These are phyloP conservation scores for Bombus sibiricus DNA, from an alignment of 1,140 invertebrate species.

Conservation along the genomic window DNA sequence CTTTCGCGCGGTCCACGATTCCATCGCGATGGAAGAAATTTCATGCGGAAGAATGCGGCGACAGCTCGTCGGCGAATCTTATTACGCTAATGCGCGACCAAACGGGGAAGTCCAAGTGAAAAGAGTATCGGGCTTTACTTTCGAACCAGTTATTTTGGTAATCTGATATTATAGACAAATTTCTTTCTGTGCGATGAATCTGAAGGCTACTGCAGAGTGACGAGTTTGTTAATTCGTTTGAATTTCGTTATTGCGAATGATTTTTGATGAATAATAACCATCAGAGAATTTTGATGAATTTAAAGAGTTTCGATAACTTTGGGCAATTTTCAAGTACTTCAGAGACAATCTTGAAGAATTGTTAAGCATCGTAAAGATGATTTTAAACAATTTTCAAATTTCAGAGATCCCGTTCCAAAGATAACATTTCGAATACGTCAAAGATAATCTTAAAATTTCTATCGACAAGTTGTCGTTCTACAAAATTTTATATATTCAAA, in stretches of 20 bases:
- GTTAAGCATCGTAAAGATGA: no score
- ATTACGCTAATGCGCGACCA: conserved; percentile 34
- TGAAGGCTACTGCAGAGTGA: no score
- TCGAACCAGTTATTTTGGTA: background rate
- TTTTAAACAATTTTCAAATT: background rate
- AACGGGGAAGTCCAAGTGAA: background rate
- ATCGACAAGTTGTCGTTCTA: background rate
- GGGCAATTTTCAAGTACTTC: background rate
- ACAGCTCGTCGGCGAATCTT: conserved; percentile 22
- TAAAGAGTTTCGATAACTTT: background rate
- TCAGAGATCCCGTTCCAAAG: no score
- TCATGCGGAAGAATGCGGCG: background rate
- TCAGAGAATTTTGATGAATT: background rate
- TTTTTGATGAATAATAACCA: background rate
- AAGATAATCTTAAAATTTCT: background rate
- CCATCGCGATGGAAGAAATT: background rate
- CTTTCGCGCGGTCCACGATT: background rate
- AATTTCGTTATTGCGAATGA: background rate
- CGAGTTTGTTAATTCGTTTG: background rate
- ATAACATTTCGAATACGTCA: background rate
- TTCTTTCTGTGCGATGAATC: background rate
- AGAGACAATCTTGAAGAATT: background rate
- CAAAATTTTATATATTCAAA: background rate
- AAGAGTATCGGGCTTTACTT: background rate
- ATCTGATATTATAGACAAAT: conserved; percentile 2